Base-by-base conservation (phyloP, 2,797 vertebrate genomes). In the Erethizon dorsatum region DNA sequence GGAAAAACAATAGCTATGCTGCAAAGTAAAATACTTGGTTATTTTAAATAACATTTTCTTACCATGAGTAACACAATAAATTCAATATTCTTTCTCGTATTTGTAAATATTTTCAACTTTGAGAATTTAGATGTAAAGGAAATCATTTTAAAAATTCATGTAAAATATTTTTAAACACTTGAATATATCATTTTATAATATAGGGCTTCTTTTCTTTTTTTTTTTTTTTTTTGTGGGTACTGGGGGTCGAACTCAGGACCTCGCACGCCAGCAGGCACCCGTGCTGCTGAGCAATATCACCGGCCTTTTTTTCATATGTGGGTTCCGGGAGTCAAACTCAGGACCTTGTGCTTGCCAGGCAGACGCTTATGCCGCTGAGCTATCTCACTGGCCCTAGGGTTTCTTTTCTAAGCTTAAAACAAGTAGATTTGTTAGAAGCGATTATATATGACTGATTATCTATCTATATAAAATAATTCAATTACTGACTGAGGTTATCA, bases 91-190 rank as follows among this genome's bases (percentile, higher is more conserved):
- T 52, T 61, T 97, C 12, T 6, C 0, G 9, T 54, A 47, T 28
- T 94, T 71, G 12, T 93, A 79, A 89, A 83, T 54, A 6, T 47
- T 92, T 78, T 8, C 14, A 28, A 92, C 4, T 18, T 83, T 88
- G 33, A 63, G 71, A 59, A 47, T 83, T 88, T 89, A 75, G 88
- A 94, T 33, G 1, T 52, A 71, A 65, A 83, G 77, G 3, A 89
- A 96, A 54, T 61, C 9, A 87, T 77, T 87, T 83, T 4, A 61
- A 90, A 83, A 2, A 56, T 79, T 83, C 18, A 69, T 10, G 67
- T 54, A 56, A 97, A 96, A 52, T n/a, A 88, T 63, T 84, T 63
- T 33, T 31, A 65, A 65, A 84, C 0, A 45, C 28, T 67, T 79
- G 0, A 80, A 31, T 71, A 33, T 61, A 63, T 65, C 41, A n/a